Conservation (phyloP, 2,113 vertebrate species). For the Trichomycterus rosablanca region DNA sequence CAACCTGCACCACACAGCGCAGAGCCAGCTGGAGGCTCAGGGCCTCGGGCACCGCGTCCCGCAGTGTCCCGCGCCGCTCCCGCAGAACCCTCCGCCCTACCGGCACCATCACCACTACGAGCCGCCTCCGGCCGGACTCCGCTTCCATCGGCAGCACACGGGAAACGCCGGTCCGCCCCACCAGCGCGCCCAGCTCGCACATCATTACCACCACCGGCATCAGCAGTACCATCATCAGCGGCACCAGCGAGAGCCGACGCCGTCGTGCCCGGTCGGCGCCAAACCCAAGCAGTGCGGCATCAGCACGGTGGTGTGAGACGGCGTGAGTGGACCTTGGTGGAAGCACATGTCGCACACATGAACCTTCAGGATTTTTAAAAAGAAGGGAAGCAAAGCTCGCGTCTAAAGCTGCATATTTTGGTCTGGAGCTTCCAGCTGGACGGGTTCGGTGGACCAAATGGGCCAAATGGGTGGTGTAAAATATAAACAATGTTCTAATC, state of each 20-base stretch:
- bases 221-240: conserved; percentile 60
- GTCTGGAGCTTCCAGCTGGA: too few relatives aligned
- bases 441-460: too few relatives aligned
- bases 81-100: conserved; percentile 84
- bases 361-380: too few relatives aligned
- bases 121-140: conserved; percentile 77
- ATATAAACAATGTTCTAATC: too few relatives aligned
- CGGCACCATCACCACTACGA: conserved; percentile 92
- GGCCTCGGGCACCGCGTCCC: conserved; percentile 79
- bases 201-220: conserved; percentile 53
- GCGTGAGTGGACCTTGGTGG: too few relatives aligned
- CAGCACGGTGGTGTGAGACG: conserved; percentile 87
- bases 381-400: too few relatives aligned
- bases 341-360: too few relatives aligned
- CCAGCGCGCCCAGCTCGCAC: conserved; percentile 67
- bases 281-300: conserved; percentile 95
- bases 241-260: conserved; percentile 69
- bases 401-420: too few relatives aligned
- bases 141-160: conserved; percentile 53
- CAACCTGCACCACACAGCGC: conserved; percentile 76
- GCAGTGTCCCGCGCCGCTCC: too few relatives aligned
- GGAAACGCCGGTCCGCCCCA: conserved; percentile 55
- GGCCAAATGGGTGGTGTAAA: too few relatives aligned
- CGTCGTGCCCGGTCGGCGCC: conserved; percentile 59
- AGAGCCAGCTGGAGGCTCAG: conserved; percentile 56